Conservation (phyloP, 92 coral and sea anemone genomes). For the Porites rus region DNA sequence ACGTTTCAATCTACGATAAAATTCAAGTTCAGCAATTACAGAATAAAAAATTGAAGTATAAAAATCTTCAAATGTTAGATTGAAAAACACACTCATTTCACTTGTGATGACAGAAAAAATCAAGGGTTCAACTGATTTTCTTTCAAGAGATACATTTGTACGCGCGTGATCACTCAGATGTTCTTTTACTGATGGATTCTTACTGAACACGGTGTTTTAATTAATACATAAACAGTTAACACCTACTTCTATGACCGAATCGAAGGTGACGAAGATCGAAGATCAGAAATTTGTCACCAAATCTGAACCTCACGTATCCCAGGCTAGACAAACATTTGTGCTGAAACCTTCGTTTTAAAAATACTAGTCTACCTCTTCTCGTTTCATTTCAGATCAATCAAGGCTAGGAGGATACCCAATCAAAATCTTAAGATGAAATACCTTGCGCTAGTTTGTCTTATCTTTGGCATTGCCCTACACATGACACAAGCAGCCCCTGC, state of each 20-base stretch:
- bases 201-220: not conserved
- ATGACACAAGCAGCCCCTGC: constrained; percentile 61
- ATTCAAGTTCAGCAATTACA: not conserved
- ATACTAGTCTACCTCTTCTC: not conserved
- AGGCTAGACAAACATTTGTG: not conserved
- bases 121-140: not conserved
- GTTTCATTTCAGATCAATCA: not conserved
- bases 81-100: not conserved
- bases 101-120: not conserved
- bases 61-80: not conserved
- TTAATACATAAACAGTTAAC: not conserved
- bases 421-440: constrained; percentile 68
- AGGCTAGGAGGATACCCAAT: constrained; percentile 14
- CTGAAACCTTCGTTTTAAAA: not conserved
- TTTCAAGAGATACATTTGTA: not conserved
- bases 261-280: not conserved
- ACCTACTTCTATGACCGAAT: not conserved
- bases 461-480: constrained; percentile 76
- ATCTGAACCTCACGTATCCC: too few relatives aligned
- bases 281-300: too few relatives aligned
- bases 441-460: constrained; percentile 77
- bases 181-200: not conserved
- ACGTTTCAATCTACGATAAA: not conserved
- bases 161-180: not conserved
- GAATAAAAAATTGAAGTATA: not conserved